Evolutionary conservation across 2,888 invertebrate species (phyloP).

Genomic region (Patella depressa): DNA sequence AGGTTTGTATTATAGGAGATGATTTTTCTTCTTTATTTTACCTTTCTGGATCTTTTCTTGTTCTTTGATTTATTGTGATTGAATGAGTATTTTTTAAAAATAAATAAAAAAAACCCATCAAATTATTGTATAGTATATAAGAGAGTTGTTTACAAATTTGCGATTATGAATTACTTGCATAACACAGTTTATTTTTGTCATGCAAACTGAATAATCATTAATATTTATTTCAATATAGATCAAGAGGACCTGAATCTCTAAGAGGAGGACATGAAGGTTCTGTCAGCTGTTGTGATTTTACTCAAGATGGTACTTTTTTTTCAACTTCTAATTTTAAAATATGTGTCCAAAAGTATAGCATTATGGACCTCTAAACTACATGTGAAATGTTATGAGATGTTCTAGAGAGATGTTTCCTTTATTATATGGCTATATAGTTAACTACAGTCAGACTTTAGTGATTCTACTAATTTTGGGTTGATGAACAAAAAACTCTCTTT

Average conservation of each 20-base stretch:
- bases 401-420: background rate
- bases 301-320: conserved; percentile 58
- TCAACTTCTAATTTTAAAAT: background rate
- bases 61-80: no score
- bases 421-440: no score
- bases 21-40: no score
- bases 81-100: no score
- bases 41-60: no score
- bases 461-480: no score
- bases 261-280: conserved; percentile 69
- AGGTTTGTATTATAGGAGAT: conserved; percentile 44
- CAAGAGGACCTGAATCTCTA: conserved; percentile 59
- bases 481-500: no score
- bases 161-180: no score
- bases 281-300: conserved; percentile 67
- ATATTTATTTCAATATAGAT: conserved; percentile 40
- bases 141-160: background rate
- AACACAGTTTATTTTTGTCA: background rate
- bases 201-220: background rate
- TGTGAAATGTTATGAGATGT: background rate
- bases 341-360: background rate
- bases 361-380: background rate
- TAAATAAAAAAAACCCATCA: no score
- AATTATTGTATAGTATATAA: background rate
- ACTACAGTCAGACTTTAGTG: no score